A percentile compares a stretch with the other conserved stretches of the same genome.
Conservation (phyloP, 1,140 invertebrate species). For the Achroia grisella region DNA sequence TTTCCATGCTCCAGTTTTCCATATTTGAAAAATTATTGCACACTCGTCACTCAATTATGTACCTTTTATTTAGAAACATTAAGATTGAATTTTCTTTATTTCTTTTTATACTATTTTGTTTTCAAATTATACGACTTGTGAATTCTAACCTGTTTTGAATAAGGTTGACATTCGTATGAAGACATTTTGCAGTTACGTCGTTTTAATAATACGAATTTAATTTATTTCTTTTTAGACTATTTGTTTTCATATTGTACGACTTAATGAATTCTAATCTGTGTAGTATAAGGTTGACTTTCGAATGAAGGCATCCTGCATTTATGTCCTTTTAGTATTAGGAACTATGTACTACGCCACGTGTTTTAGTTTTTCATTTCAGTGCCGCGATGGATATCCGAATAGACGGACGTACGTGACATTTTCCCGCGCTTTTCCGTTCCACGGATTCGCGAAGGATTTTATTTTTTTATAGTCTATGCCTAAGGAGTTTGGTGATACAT, state of each 20-base stretch:
- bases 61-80: background rate
- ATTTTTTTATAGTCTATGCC: too few relatives aligned
- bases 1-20: constrained; percentile 6
- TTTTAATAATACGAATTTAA: too few relatives aligned
- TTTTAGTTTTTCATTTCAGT: constrained; percentile 45
- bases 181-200: too few relatives aligned
- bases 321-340: too few relatives aligned
- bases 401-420: constrained; percentile 17
- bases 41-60: constrained; percentile 2
- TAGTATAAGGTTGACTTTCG: background rate
- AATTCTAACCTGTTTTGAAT: background rate
- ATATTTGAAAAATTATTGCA: constrained; percentile 12
- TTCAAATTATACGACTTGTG: background rate
- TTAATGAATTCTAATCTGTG: background rate
- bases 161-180: background rate
- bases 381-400: constrained; percentile 34
- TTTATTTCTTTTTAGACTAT: background rate
- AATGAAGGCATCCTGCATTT: background rate
- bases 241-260: background rate
- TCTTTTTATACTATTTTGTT: background rate
- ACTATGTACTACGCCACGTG: constrained; percentile 31
- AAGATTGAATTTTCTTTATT: constrained; percentile 13
- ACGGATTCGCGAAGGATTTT: too few relatives aligned
- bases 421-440: too few relatives aligned
- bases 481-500: too few relatives aligned